These are phyloP conservation scores for Acronicta psi DNA, from an alignment of 2,888 invertebrate genomes.

Conservation along the genomic window DNA sequence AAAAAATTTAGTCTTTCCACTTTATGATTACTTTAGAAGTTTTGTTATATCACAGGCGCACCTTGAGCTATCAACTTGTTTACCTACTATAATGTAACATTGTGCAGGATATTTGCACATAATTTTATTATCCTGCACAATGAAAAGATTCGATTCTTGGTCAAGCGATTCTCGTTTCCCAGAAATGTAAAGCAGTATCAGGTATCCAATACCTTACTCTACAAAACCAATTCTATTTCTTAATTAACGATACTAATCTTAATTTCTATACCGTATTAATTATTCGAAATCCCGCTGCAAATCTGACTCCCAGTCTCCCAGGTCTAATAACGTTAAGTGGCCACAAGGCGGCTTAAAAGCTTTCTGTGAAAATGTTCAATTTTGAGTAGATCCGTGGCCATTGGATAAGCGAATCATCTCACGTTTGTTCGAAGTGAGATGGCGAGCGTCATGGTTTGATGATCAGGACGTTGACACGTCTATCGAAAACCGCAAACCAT, in stretches of 20 bases:
- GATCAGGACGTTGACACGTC: conserved; percentile 81
- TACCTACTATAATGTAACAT: too few species aligned
- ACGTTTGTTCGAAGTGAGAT: conserved; percentile 58
- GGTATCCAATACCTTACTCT: too few species aligned
- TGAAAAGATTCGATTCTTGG: too few species aligned
- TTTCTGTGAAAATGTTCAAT: conserved; percentile 26
- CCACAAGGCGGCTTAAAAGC: conserved; percentile 27
- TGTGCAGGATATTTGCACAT: too few species aligned
- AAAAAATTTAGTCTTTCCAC: too few species aligned
- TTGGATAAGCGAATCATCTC: conserved; percentile 50
- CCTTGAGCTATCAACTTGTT: too few species aligned
- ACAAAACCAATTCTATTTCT: conserved; percentile 15
- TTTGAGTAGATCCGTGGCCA: conserved; percentile 25
- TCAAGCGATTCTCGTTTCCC: too few species aligned
- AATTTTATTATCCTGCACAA: too few species aligned
- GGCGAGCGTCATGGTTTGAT: conserved; percentile 75
- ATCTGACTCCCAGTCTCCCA: conserved; percentile 23
- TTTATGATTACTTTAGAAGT: too few species aligned
- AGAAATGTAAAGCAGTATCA: too few species aligned
- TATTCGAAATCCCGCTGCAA: conserved; percentile 33
- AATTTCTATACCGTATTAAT: conserved; percentile 30
- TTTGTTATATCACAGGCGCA: too few species aligned
- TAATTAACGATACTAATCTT: conserved; percentile 10
- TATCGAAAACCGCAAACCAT: conserved; percentile 81
- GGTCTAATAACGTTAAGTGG: conserved; percentile 35